phyloP scores from a whole-genome alignment of 2,888 invertebrate genomes.

The Agyllia agylla region DNA sequence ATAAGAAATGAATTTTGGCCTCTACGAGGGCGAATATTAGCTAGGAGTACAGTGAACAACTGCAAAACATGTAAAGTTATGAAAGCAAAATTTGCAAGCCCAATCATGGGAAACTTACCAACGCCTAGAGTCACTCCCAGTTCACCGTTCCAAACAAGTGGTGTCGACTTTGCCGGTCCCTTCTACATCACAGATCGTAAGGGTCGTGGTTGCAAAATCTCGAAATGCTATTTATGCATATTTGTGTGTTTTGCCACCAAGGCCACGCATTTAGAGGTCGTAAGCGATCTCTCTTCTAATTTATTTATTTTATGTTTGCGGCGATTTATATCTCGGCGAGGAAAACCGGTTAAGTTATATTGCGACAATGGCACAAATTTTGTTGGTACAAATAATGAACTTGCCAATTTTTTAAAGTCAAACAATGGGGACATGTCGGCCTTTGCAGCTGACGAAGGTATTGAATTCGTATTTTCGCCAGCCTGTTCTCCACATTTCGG shows the following conservation, averaged over 20 bases:
- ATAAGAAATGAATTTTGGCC: slow-evolving; percentile 42
- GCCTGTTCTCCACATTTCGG: background rate
- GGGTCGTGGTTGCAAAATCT: background rate
- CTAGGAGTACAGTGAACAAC: slow-evolving; percentile 33
- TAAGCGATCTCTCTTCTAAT: background rate
- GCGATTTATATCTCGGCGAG: background rate
- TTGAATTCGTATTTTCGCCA: background rate
- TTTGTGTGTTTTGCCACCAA: background rate
- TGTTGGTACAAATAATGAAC: background rate
- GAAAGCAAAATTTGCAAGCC: slow-evolving; percentile 21
- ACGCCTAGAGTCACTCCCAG: background rate
- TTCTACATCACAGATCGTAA: background rate
- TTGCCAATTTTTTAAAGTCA: background rate
- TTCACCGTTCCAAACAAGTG: background rate
- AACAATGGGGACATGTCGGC: background rate
- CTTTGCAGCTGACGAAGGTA: background rate
- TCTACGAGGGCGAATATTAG: slow-evolving; percentile 23
- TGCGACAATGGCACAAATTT: background rate
- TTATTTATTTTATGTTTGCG: background rate
- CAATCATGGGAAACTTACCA: background rate
- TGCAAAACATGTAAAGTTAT: slow-evolving; percentile 28
- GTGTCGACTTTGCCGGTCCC: background rate
- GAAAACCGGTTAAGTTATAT: background rate
- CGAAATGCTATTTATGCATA: background rate
- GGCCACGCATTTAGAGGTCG: background rate